Conservation (phyloP, 1,140 invertebrate genomes). For the Parasteatoda tepidariorum region DNA sequence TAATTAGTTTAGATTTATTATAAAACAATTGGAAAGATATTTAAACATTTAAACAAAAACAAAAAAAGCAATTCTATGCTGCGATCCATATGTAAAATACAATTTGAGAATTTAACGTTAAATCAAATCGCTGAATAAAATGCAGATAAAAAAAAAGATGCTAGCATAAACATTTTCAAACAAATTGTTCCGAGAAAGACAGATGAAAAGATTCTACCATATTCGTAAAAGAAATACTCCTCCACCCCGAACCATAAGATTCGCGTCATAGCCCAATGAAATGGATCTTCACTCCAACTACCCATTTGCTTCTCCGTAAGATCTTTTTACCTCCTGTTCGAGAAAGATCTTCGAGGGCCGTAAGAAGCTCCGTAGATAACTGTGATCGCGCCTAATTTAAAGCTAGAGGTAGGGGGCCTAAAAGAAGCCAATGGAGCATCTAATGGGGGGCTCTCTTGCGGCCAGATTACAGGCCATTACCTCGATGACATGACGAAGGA, state of each 20-base stretch:
- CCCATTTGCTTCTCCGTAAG: not conserved
- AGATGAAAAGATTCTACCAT: conserved; percentile 1
- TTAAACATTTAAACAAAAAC: too few species aligned
- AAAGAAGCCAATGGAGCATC: conserved; percentile 31
- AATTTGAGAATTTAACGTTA: too few species aligned
- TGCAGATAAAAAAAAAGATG: not conserved
- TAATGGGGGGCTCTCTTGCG: conserved; percentile 55
- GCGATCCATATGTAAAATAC: too few species aligned
- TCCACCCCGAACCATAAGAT: conserved; percentile 22
- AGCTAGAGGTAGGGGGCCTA: not conserved
- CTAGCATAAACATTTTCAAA: too few species aligned
- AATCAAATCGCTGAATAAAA: too few species aligned
- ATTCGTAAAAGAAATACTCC: not conserved
- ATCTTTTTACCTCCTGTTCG: not conserved
- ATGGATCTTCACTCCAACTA: not conserved
- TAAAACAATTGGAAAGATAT: too few species aligned
- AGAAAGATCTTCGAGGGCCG: not conserved
- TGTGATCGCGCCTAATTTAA: conserved; percentile 55
- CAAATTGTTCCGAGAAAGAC: too few species aligned
- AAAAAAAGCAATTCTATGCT: too few species aligned
- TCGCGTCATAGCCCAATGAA: conserved; percentile 44
- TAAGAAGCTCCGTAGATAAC: conserved; percentile 27
- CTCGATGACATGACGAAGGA: conserved; percentile 57
- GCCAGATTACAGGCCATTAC: conserved; percentile 60
- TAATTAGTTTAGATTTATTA: too few species aligned